phyloP scores from a whole-genome alignment of 2,113 vertebrate species.

The Protobothrops mucrosquamatus region DNA sequence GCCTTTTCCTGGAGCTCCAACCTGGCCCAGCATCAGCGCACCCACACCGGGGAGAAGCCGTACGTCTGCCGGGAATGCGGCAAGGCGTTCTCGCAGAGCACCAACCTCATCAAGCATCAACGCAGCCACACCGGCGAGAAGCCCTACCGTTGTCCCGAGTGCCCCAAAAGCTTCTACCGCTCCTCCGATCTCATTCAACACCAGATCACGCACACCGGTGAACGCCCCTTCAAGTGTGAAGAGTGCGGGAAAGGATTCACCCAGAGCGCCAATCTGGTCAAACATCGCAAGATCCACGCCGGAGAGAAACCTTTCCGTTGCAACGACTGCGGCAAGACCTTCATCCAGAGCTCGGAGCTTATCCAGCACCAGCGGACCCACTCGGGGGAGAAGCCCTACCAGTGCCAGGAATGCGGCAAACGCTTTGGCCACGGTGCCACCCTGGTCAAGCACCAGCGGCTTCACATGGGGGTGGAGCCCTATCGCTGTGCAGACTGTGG shows the following conservation, averaged over 20 bases:
- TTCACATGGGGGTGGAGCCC: conserved; percentile 35
- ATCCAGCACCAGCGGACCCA: conserved; percentile 37
- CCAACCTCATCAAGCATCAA: conserved; percentile 33
- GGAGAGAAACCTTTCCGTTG: conserved; percentile 37
- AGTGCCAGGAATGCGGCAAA: conserved; percentile 23
- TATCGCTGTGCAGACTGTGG: conserved; percentile 17
- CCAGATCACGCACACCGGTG: conserved; percentile 22
- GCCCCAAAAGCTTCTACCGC: conserved; percentile 35
- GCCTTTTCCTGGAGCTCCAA: conserved; percentile 35
- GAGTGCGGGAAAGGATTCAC: conserved; percentile 33
- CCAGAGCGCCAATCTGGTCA: conserved; percentile 34
- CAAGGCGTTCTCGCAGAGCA: conserved; percentile 36
- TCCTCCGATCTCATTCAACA: conserved; percentile 31
- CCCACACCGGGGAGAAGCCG: conserved; percentile 28
- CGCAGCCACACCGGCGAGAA: conserved; percentile 23
- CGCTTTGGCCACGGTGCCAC: conserved; percentile 31
- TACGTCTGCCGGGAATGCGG: conserved; percentile 29
- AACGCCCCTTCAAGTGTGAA: conserved; percentile 28
- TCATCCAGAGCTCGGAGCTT: conserved; percentile 36
- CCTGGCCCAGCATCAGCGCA: conserved; percentile 32
- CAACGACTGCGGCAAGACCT: conserved; percentile 32
- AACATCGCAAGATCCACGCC: conserved; percentile 32
- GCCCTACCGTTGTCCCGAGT: conserved; percentile 10
- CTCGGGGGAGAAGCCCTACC: conserved; percentile 29
- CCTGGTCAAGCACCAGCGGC: conserved; percentile 35